Conservation (phyloP, 2,113 vertebrate species). For the Dasyprocta punctata region DNA sequence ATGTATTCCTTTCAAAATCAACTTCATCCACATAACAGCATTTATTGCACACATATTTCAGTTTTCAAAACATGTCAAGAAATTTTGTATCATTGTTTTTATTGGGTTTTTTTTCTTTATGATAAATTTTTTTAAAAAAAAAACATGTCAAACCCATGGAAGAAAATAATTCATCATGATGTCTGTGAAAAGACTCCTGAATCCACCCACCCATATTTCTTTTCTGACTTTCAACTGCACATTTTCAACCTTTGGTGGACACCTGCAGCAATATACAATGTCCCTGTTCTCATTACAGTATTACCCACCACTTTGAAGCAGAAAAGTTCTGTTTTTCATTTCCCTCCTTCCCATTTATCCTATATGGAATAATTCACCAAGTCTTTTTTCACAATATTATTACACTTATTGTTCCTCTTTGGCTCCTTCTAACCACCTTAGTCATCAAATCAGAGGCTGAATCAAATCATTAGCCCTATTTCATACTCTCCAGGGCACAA, state of each 20-base stretch:
- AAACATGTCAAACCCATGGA: neutral
- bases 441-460: neutral
- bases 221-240: neutral
- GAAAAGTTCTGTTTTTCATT: neutral
- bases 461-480: neutral
- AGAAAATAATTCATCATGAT: constrained; percentile 43
- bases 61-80: constrained; percentile 31
- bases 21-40: constrained; percentile 33
- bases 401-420: neutral
- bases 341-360: neutral
- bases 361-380: neutral
- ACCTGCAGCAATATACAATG: neutral
- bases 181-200: constrained; percentile 11
- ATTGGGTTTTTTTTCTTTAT: too few species aligned
- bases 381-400: neutral
- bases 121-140: neutral
- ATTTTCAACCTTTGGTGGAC: neutral
- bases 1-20: constrained; percentile 39
- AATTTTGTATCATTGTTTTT: too few species aligned
- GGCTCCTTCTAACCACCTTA: neutral
- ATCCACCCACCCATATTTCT: constrained; percentile 20
- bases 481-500: neutral
- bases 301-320: neutral
- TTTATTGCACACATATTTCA: constrained; percentile 25
- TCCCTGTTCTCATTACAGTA: neutral